A percentile compares a stretch with the other conserved stretches of the same genome.
Evolutionary conservation across 2,797 vertebrate species (phyloP).

Genomic region (Graptemys geographica): DNA sequence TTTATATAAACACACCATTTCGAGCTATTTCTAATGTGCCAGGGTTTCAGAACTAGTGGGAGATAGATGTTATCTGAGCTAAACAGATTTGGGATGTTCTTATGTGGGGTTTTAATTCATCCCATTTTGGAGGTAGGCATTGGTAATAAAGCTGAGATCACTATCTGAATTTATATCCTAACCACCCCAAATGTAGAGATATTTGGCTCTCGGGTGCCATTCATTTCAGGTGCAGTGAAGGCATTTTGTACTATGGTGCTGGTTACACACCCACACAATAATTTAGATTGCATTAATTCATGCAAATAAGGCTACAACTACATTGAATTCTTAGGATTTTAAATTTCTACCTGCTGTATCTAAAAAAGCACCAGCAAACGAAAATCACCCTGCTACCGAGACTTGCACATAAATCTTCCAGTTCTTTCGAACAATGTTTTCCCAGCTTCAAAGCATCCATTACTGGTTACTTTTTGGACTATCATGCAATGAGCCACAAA

Average conservation of each 20-base stretch:
- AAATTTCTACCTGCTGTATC: not conserved
- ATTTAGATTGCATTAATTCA: not conserved
- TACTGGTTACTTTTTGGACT: conserved; percentile 43
- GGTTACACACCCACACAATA: not conserved
- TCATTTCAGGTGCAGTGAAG: not conserved
- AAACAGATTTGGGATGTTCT: not conserved
- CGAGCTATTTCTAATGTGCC: not conserved
- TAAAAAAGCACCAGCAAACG: not conserved
- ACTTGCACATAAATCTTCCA: conserved; percentile 27
- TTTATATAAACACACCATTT: not conserved
- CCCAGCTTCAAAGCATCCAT: conserved; percentile 20
- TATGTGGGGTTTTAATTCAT: not conserved
- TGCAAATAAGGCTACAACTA: not conserved
- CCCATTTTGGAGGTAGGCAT: not conserved
- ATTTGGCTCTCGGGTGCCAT: not conserved
- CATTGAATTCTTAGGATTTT: not conserved
- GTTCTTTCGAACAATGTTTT: conserved; percentile 15
- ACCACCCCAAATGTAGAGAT: not conserved
- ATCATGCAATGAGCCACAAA: conserved; percentile 48
- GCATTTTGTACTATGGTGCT: not conserved
- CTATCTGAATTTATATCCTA: not conserved
- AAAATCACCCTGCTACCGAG: not conserved
- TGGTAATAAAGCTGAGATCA: not conserved
- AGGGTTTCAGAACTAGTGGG: not conserved
- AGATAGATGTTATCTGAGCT: not conserved